Percentiles rank a stretch among this genome's conserved stretches.
These are phyloP conservation scores for Drosophila setifemur DNA, from an alignment of 1,140 invertebrate genomes.

Conservation along the genomic window DNA sequence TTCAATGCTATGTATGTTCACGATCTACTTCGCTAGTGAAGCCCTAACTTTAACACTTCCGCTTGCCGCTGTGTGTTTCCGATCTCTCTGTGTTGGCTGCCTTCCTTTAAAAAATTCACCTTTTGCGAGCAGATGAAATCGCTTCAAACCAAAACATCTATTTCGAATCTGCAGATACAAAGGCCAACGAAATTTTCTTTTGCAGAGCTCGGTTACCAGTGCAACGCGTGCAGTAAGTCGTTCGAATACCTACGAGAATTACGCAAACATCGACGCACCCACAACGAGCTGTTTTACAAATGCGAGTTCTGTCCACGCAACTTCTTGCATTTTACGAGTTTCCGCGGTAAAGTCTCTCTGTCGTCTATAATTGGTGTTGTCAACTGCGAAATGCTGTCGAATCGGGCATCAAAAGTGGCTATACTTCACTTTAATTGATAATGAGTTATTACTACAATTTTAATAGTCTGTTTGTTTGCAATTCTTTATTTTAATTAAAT, in stretches of 20 bases:
- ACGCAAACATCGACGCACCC: conserved; percentile 84
- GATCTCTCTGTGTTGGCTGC: conserved; percentile 1
- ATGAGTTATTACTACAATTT: too few relatives aligned
- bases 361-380: neutral
- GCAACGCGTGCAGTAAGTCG: conserved; percentile 84
- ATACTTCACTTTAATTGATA: too few relatives aligned
- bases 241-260: conserved; percentile 84
- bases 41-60: too few relatives aligned
- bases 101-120: conserved; percentile 13
- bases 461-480: too few relatives aligned
- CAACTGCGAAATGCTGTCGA: neutral
- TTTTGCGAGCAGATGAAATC: conserved; percentile 3
- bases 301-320: conserved; percentile 84
- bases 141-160: neutral
- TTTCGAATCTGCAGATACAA: conserved; percentile 30
- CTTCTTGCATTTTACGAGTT: conserved; percentile 84
- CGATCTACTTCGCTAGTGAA: too few relatives aligned
- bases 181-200: conserved; percentile 48
- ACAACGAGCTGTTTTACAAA: conserved; percentile 85
- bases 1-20: too few relatives aligned
- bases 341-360: conserved; percentile 67
- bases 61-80: neutral
- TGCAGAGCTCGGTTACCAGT: conserved; percentile 80
- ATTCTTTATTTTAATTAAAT: too few relatives aligned
- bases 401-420: neutral